Evolutionary conservation across 2,888 invertebrate genomes (phyloP), one percentile per base, ranked within the genome.

Genomic region (Dicycla oo): DNA sequence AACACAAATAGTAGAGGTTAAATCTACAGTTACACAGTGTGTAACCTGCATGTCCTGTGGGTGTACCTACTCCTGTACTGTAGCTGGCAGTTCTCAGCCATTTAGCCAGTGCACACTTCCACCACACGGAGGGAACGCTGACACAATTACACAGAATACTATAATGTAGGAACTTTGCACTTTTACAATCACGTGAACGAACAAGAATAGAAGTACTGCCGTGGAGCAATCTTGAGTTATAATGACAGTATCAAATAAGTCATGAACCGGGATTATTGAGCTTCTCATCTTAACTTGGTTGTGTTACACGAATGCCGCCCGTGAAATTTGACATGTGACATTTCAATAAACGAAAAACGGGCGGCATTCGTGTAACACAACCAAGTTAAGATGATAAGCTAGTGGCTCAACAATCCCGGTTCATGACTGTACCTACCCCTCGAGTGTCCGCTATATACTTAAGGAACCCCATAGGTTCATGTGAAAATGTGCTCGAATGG

Each of bases 11-110:
- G 64, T 73, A 80, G 53, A 20, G 43, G 65, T 26, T 15, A n/a
- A 40, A 49, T 51, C 34, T 60, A 70, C 49, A 71, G n/a, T n/a
- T n/a, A n/a, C n/a, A 60, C 69, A n/a, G n/a, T n/a, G 70, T 81
- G 78, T 78, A 76, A 78, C 75, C 75, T 74, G 75, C 72, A 66
- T 78, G 81, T 88, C 89, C 87, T 88, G 74, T 76, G 86, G 86
- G 87, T 78, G 87, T 87, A 81, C n/a, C n/a, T n/a, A n/a, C 85
- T 88, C 84, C 83, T 87, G 86, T 77, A 84, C 78, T 83, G 83
- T 82, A 76, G 73, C 82, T 86, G 86, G 84, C 86, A 87, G 85
- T 86, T 87, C 80, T 82, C 77, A 80, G 78, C 86, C 85, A 85
- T 86, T 88, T 86, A 86, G 84, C 78, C 79, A 80, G 81, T 84